These are phyloP conservation scores for Zaprionus tsacasi DNA, from an alignment of 1,140 invertebrate species.

Conservation along the genomic window DNA sequence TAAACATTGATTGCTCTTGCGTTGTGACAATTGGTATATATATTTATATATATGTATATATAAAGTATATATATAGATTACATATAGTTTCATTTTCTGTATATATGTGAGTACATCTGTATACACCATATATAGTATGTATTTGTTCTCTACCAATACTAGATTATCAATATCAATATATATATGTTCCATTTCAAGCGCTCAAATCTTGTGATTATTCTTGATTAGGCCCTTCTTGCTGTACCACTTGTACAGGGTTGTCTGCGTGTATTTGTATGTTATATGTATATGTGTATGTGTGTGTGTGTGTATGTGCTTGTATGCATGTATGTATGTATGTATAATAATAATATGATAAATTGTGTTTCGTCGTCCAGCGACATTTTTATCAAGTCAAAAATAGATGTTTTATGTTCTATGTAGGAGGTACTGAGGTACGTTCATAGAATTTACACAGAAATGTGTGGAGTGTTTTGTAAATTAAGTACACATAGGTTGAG, in stretches of 20 bases:
- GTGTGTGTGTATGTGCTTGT: constrained; percentile 14
- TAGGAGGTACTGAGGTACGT: not conserved
- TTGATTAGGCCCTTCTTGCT: constrained; percentile 33
- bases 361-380: constrained; percentile 70
- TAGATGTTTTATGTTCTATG: constrained; percentile 7
- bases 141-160: constrained; percentile 9
- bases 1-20: constrained; percentile 80
- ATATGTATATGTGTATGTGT: not conserved
- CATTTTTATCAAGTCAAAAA: constrained; percentile 66
- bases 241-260: not conserved
- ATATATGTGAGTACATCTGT: constrained; percentile 47
- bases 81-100: not conserved
- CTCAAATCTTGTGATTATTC: constrained; percentile 55
- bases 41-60: constrained; percentile 56
- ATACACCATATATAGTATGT: constrained; percentile 53
- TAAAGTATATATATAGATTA: constrained; percentile 11
- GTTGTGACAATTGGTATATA: constrained; percentile 74
- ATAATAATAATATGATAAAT: constrained; percentile 10
- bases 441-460: constrained; percentile 4
- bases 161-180: constrained; percentile 16
- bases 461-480: constrained; percentile 10
- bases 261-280: constrained; percentile 1
- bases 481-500: constrained; percentile 25
- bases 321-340: constrained; percentile 18
- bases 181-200: constrained; percentile 22